Conservation (phyloP, 2,797 vertebrate genomes). For the Trichosurus vulpecula region DNA sequence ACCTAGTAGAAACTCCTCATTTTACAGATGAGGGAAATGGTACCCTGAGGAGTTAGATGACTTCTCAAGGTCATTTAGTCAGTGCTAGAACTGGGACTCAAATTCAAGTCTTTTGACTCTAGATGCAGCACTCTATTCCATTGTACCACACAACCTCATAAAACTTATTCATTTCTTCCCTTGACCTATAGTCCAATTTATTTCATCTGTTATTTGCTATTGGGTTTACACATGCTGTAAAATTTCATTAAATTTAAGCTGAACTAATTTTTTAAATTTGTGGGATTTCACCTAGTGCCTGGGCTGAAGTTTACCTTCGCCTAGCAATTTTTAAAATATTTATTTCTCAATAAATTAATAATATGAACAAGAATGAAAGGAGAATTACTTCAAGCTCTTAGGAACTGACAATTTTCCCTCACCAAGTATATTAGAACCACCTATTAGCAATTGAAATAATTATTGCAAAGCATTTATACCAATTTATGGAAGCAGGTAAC, state of each 20-base stretch:
- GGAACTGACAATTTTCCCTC: slow-evolving; percentile 25
- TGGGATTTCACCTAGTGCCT: slow-evolving; percentile 56
- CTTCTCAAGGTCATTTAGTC: not conserved
- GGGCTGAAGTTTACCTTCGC: slow-evolving; percentile 51
- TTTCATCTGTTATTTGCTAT: slow-evolving; percentile 62
- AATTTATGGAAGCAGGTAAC: not conserved
- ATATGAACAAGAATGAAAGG: slow-evolving; percentile 38
- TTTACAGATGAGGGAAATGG: not conserved
- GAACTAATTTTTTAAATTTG: slow-evolving; percentile 45
- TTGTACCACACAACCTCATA: not conserved
- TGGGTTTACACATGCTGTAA: slow-evolving; percentile 57
- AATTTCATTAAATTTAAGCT: slow-evolving; percentile 22
- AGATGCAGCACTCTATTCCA: not conserved
- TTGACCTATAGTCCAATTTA: not conserved
- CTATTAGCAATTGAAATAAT: not conserved
- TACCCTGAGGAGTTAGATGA: not conserved
- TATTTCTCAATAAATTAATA: slow-evolving; percentile 46
- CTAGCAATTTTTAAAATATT: slow-evolving; percentile 28
- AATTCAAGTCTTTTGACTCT: not conserved
- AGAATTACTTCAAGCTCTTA: slow-evolving; percentile 13
- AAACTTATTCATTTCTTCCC: not conserved
- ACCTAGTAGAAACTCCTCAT: not conserved
- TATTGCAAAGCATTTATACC: not conserved
- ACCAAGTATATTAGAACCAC: not conserved
- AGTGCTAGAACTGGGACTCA: not conserved